Conservation (phyloP, 2,888 invertebrate genomes). For the Caenorhabditis panamensis region DNA sequence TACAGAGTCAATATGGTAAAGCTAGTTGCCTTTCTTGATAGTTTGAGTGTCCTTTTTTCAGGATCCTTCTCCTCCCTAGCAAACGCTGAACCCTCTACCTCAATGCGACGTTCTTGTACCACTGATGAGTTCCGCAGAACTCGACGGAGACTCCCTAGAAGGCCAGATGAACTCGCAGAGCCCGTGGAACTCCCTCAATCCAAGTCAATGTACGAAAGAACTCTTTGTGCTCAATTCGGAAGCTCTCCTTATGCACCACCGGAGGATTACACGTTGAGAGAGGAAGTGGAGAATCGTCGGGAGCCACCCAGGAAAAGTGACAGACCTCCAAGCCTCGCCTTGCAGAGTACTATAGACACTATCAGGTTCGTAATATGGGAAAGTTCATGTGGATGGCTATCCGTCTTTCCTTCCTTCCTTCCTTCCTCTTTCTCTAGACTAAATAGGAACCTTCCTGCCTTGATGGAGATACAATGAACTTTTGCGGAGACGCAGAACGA, state of each 20-base stretch:
- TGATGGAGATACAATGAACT: constrained; percentile 3
- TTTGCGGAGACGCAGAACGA: constrained; percentile 19
- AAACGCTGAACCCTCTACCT: constrained; percentile 26
- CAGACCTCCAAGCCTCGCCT: constrained; percentile 48
- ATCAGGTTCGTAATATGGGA: constrained; percentile 29
- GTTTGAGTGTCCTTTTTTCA: constrained; percentile 4
- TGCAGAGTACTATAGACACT: constrained; percentile 55
- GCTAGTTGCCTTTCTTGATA: background rate
- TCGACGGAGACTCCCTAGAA: constrained; percentile 62
- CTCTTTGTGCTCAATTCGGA: constrained; percentile 46
- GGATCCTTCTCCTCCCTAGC: constrained; percentile 54
- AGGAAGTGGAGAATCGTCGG: constrained; percentile 15
- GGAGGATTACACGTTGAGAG: constrained; percentile 41
- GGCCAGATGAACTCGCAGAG: constrained; percentile 64
- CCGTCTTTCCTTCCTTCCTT: constrained; percentile 10
- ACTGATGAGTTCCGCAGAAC: constrained; percentile 66
- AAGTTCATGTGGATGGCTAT: constrained; percentile 2
- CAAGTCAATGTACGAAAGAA: constrained; percentile 60
- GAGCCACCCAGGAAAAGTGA: background rate
- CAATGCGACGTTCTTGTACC: constrained; percentile 65
- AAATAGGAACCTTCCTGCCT: constrained; percentile 27
- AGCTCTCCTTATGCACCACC: constrained; percentile 25
- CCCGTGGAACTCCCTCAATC: constrained; percentile 56
- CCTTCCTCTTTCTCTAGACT: background rate
- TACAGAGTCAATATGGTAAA: constrained; percentile 60